These are phyloP conservation scores for Anabacerthia variegaticeps DNA, from an alignment of 2,797 vertebrate species.

Conservation along the genomic window DNA sequence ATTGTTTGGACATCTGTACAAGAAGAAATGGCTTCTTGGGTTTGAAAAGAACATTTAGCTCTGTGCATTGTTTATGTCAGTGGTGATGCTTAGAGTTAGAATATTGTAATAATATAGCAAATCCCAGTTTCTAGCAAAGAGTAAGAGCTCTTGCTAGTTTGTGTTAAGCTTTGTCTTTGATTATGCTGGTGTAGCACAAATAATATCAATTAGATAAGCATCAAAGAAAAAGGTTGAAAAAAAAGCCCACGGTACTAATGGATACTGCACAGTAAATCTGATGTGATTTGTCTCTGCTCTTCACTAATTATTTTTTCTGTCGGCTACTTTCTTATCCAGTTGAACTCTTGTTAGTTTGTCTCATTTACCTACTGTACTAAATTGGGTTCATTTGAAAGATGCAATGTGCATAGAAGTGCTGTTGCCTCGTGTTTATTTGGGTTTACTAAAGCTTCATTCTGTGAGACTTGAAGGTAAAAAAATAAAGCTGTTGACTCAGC, in stretches of 20 bases:
- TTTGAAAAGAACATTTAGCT: neutral
- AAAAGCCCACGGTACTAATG: neutral
- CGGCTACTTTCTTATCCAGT: neutral
- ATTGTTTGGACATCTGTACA: neutral
- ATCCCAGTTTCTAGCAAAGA: neutral
- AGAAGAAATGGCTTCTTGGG: neutral
- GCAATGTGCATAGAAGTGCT: neutral
- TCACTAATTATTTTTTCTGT: neutral
- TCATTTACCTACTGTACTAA: neutral
- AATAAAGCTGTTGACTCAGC: slow-evolving; percentile 32
- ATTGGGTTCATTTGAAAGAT: neutral
- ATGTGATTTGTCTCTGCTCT: neutral
- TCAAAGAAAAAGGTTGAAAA: neutral
- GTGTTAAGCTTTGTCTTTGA: neutral
- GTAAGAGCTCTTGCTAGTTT: neutral
- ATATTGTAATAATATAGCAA: neutral
- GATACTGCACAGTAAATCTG: neutral
- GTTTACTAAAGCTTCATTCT: neutral
- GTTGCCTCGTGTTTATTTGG: neutral
- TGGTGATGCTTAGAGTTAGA: neutral
- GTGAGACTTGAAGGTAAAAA: neutral
- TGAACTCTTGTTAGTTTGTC: neutral
- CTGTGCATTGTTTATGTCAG: neutral
- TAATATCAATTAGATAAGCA: neutral
- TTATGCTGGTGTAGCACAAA: neutral